Evolutionary conservation across 2,888 invertebrate genomes (phyloP), one percentile per base, ranked within the genome.

Genomic region (Caenorhabditis parvicauda): DNA sequence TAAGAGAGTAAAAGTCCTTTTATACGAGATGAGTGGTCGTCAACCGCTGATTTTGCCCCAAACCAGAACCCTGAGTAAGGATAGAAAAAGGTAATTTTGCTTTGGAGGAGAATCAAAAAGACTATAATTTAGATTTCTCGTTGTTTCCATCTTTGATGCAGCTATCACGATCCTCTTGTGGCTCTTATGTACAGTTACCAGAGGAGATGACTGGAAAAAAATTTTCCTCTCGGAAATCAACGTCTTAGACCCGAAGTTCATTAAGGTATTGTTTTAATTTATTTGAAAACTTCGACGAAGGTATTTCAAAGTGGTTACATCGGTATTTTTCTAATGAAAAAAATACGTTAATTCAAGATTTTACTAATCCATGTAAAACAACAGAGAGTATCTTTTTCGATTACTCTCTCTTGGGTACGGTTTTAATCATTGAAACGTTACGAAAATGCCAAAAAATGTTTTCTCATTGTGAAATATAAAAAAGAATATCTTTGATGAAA

Each of bases 141-240:
- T 73, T 24, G 48, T 73, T 17, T 59, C 56, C 51, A 50, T 72
- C 14, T 73, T 73, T 50, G 73, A 74, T 49, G 63, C 56, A 45
- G 52, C 64, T 9, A 46, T 75, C 37, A 52, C 58, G 41, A 48
- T 67, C 29, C 53, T 75, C 28, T 55, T 73, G 17, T 73, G 73
- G 73, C 46, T 73, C 25, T 49, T 73, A 21, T 65, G 70, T 44
- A 64, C 70, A 39, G 71, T 71, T 32, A 32, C 35, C n/a, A 9
- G 62, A 9, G 54, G 48, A 21, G 45, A 64, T 22, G 56, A 51
- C 37, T 59, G 73, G 56, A 46, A 57, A 21, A 27, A 38, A 3
- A 56, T 54, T 4, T 75, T 72, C 42, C 22, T 70, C 17, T 28
- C 51, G 14, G 72, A 72, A 47, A 53, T 75, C 48, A 59, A 72